Conservation (phyloP, 2,113 vertebrate genomes). For the Psephotus haematonotus region DNA sequence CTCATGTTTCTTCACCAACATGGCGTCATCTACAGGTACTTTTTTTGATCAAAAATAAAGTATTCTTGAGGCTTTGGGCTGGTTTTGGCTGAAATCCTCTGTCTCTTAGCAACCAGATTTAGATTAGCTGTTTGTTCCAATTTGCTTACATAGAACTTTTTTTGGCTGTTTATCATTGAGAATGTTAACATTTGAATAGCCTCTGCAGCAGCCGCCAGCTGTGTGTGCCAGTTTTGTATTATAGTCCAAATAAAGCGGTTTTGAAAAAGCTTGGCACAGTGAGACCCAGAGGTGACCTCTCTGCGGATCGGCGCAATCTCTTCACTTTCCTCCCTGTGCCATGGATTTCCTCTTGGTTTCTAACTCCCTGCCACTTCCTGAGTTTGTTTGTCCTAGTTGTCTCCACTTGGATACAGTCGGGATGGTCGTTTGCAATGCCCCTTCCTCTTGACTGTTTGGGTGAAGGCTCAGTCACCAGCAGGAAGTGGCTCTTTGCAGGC, state of each 20-base stretch:
- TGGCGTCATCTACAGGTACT: conserved; percentile 97
- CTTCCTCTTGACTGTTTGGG: conserved; percentile 60
- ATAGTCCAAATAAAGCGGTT: conserved; percentile 67
- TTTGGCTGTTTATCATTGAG: conserved; percentile 71
- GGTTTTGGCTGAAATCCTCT: conserved; percentile 49
- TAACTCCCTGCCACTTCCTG: conserved; percentile 79
- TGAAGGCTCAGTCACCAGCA: conserved; percentile 62
- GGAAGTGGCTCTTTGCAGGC: conserved; percentile 71
- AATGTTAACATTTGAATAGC: conserved; percentile 78
- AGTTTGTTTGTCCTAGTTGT: conserved; percentile 80
- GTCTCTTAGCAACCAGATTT: conserved; percentile 68
- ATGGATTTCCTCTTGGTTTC: conserved; percentile 70
- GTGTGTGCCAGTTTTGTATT: conserved; percentile 78
- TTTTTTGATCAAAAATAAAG: not conserved
- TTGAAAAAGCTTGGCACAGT: conserved; percentile 65
- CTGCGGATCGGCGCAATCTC: conserved; percentile 65
- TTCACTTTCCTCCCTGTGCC: conserved; percentile 73
- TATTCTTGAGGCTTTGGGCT: conserved; percentile 16
- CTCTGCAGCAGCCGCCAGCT: conserved; percentile 67
- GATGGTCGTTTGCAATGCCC: conserved; percentile 63
- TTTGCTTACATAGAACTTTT: conserved; percentile 74
- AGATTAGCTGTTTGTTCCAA: conserved; percentile 69
- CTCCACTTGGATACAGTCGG: conserved; percentile 69
- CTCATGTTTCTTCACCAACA: conserved; percentile 99
- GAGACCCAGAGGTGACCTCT: conserved; percentile 68